phyloP scores from a whole-genome alignment of 2,113 vertebrate species.

The Zosterops hypoxanthus region DNA sequence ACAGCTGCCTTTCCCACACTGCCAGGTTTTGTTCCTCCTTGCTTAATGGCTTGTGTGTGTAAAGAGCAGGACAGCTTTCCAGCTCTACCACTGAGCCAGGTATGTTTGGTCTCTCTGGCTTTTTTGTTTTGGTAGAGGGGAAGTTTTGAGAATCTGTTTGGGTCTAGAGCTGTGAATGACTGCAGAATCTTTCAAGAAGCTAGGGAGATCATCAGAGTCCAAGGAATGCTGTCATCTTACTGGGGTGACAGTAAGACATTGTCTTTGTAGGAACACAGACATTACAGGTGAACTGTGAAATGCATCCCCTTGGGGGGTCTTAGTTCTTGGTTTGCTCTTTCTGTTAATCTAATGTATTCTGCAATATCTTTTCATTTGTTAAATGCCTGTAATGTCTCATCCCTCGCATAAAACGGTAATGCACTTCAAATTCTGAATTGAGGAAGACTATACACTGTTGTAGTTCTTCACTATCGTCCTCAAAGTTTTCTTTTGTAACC shows the following conservation, averaged over 20 bases:
- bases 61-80: neutral
- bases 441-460: neutral
- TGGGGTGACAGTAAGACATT: neutral
- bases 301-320: neutral
- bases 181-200: neutral
- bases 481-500: neutral
- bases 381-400: neutral
- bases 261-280: neutral
- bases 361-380: neutral
- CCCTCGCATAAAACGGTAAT: neutral
- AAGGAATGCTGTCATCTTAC: neutral
- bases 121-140: neutral
- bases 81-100: neutral
- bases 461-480: neutral
- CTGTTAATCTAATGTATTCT: neutral
- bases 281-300: neutral
- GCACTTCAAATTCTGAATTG: neutral
- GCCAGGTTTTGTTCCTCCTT: neutral
- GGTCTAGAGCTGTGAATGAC: neutral
- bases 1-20: neutral
- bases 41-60: rapidly evolving
- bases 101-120: neutral
- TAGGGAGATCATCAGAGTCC: neutral
- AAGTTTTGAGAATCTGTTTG: neutral
- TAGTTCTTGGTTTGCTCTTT: neutral